Conservation (phyloP, 2,113 vertebrate species). For the Vicugna pacos region DNA sequence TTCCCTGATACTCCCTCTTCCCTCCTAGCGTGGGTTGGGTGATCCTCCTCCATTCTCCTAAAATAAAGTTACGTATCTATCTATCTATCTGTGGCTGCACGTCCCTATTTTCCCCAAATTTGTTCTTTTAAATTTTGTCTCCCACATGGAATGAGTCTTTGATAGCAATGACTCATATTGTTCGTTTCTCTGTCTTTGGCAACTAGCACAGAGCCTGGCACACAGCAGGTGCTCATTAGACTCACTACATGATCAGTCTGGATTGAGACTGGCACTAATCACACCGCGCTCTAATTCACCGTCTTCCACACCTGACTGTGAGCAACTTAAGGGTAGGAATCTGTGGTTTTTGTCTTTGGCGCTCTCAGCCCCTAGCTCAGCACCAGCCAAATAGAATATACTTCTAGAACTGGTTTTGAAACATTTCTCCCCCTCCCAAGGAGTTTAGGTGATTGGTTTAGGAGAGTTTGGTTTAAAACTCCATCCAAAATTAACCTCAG, state of each 20-base stretch:
- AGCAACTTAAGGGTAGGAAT: neutral
- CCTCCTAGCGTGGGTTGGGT: neutral
- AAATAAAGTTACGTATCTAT: neutral
- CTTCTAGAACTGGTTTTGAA: neutral
- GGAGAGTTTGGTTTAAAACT: neutral
- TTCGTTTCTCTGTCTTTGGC: neutral
- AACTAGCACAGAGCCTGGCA: neutral
- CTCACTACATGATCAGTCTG: neutral
- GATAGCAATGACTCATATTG: neutral
- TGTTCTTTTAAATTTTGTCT: neutral
- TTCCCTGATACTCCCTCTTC: neutral
- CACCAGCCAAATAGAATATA: neutral
- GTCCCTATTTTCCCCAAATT: neutral
- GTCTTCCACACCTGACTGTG: neutral
- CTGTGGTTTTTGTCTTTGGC: rapidly evolving
- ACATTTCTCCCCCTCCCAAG: neutral
- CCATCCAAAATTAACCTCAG: neutral
- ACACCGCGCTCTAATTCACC: neutral
- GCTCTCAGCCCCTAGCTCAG: neutral
- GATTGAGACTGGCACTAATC: neutral
- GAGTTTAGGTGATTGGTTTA: neutral
- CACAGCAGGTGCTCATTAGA: neutral
- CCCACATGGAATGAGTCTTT: neutral
- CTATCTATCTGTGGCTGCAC: neutral
- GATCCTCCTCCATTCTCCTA: neutral